Percentiles rank a stretch among this genome's conserved stretches.
Evolutionary conservation across 2,797 vertebrate species (phyloP).

Genomic region (Typhlichthys eigenmanni): DNA sequence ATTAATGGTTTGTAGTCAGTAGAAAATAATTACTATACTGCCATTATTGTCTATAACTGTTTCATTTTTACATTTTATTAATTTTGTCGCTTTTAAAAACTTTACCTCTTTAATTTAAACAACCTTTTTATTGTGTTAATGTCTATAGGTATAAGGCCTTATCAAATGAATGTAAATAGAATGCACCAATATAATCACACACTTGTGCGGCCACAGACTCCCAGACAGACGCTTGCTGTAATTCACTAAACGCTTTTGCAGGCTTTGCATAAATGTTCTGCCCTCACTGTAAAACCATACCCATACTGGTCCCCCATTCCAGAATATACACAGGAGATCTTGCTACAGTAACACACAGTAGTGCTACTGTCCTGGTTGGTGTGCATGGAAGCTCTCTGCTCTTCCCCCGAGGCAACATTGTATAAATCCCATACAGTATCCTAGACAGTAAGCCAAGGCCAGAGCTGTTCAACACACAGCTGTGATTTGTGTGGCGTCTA

Average conservation of each 20-base stretch:
- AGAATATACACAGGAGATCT: neutral
- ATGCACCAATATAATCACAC: neutral
- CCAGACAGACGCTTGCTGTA: neutral
- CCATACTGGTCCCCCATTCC: constrained; percentile 2
- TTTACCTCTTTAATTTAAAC: too few relatives aligned
- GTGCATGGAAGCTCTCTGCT: constrained; percentile 19
- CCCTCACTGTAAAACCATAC: neutral
- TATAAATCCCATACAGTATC: constrained; percentile 47
- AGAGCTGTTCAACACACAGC: constrained; percentile 39
- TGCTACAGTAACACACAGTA: constrained; percentile 3
- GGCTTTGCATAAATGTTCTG: constrained; percentile 4
- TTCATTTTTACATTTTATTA: too few relatives aligned
- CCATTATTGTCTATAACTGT: too few relatives aligned
- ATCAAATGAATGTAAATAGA: too few relatives aligned
- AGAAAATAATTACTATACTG: too few relatives aligned
- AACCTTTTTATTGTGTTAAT: too few relatives aligned
- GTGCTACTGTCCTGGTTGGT: constrained; percentile 33
- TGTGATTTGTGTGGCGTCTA: constrained; percentile 62
- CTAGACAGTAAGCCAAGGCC: constrained; percentile 58
- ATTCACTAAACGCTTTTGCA: neutral
- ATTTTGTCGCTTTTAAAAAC: too few relatives aligned
- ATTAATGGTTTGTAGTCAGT: too few relatives aligned
- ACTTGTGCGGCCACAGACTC: neutral
- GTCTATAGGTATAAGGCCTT: too few relatives aligned
- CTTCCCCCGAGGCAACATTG: constrained; percentile 20